Conservation (phyloP, 2,888 invertebrate species). For the Eupelmus urozonus region DNA sequence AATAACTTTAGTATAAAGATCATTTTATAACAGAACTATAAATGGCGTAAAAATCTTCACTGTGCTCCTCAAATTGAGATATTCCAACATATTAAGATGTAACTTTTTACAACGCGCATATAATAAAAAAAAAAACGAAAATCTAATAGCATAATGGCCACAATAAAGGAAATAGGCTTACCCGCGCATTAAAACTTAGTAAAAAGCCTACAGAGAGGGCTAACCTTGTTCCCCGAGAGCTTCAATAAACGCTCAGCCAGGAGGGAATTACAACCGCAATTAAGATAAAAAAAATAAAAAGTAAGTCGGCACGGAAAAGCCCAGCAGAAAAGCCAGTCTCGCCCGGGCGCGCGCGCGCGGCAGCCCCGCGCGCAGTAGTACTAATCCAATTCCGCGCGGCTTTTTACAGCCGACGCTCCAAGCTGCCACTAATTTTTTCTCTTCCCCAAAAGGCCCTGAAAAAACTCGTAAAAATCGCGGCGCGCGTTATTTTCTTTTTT, state of each 20-base stretch:
- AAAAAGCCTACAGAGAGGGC: slow-evolving; percentile 1
- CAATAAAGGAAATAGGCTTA: slow-evolving; percentile 33
- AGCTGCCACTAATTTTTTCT: neutral
- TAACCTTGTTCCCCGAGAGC: slow-evolving; percentile 1
- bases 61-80: neutral
- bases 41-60: too few species aligned
- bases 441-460: neutral
- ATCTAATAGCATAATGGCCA: slow-evolving; percentile 22
- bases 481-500: neutral
- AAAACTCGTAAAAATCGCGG: slow-evolving; percentile 32
- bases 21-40: too few species aligned
- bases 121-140: slow-evolving; percentile 28
- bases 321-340: neutral
- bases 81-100: slow-evolving; percentile 18
- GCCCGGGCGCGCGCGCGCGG: too few species aligned
- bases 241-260: slow-evolving; percentile 1
- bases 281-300: slow-evolving; percentile 38
- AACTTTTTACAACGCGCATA: slow-evolving; percentile 13
- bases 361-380: neutral
- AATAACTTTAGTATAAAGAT: too few species aligned
- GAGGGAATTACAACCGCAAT: slow-evolving; percentile 38
- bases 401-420: slow-evolving; percentile 5
- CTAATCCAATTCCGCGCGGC: slow-evolving; percentile 28
- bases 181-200: neutral
- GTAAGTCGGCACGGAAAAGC: slow-evolving; percentile 9